A percentile compares a stretch with the other conserved stretches of the same genome.
Evolutionary conservation across 2,113 vertebrate species (phyloP).

Genomic region (Carassius gibelio): DNA sequence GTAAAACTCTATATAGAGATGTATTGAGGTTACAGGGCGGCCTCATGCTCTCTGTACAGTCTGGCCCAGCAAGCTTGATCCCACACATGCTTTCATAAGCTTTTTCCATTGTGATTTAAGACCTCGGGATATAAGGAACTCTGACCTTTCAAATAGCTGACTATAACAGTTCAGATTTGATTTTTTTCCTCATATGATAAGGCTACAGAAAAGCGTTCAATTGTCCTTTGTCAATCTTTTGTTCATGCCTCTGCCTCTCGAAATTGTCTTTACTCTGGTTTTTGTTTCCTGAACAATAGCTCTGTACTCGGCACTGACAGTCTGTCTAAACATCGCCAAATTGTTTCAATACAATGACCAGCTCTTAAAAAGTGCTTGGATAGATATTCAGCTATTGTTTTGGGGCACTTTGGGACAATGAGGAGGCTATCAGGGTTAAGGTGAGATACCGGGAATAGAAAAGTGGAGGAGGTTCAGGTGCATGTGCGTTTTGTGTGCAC

Average conservation of each 20-base stretch:
- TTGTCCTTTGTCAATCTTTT: constrained; percentile 43
- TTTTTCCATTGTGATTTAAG: constrained; percentile 70
- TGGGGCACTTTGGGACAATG: neutral
- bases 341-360: constrained; percentile 5
- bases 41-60: constrained; percentile 51
- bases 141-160: constrained; percentile 76
- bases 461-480: constrained; percentile 28
- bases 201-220: constrained; percentile 56
- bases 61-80: constrained; percentile 52
- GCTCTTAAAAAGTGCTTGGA: constrained; percentile 22
- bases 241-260: constrained; percentile 29
- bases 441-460: constrained; percentile 32
- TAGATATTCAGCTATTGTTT: constrained; percentile 33
- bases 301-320: constrained; percentile 9
- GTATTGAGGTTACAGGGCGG: constrained; percentile 40
- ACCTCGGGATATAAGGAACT: constrained; percentile 68
- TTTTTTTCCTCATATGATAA: constrained; percentile 63
- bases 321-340: constrained; percentile 19
- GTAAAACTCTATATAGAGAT: constrained; percentile 42
- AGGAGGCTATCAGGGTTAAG: constrained; percentile 42
- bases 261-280: constrained; percentile 29
- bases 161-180: constrained; percentile 68
- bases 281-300: constrained; percentile 42
- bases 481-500: neutral
- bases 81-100: constrained; percentile 74